Evolutionary conservation across 2,797 vertebrate genomes (phyloP).

Genomic region (Protonibea diacanthus): DNA sequence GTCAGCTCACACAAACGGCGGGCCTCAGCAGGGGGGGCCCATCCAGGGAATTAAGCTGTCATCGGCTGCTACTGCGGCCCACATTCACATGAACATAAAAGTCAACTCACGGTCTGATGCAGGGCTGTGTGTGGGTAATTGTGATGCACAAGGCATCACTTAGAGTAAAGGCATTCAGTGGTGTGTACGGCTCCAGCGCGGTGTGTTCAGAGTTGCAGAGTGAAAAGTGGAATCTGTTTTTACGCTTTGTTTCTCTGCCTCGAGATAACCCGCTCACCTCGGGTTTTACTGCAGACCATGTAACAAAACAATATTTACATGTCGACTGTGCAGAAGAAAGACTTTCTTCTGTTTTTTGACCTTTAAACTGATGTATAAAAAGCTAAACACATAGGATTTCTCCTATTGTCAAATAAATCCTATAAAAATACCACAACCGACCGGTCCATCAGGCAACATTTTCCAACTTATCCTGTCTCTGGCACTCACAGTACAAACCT

Average conservation of each 20-base stretch:
- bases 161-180: slow-evolving; percentile 63
- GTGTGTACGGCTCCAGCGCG: slow-evolving; percentile 22
- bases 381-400: not conserved
- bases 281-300: slow-evolving; percentile 27
- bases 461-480: not conserved
- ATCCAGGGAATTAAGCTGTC: slow-evolving; percentile 90
- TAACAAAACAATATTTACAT: slow-evolving; percentile 20
- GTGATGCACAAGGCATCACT: slow-evolving; percentile 78
- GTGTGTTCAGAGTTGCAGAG: slow-evolving; percentile 35
- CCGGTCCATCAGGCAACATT: not conserved
- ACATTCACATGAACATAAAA: slow-evolving; percentile 80
- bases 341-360: slow-evolving; percentile 11
- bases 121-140: slow-evolving; percentile 79
- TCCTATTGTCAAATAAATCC: slow-evolving; percentile 1
- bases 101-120: slow-evolving; percentile 77
- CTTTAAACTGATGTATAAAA: slow-evolving; percentile 13
- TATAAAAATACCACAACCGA: not conserved
- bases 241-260: slow-evolving; percentile 33
- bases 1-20: slow-evolving; percentile 86
- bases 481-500: not conserved
- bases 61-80: slow-evolving; percentile 83
- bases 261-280: slow-evolving; percentile 34
- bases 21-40: slow-evolving; percentile 84
- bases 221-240: slow-evolving; percentile 39
- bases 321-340: slow-evolving; percentile 2